A percentile compares a stretch with the other conserved stretches of the same genome.
Evolutionary conservation across 2,888 invertebrate species (phyloP).

Genomic region (Microplitis manilae): DNA sequence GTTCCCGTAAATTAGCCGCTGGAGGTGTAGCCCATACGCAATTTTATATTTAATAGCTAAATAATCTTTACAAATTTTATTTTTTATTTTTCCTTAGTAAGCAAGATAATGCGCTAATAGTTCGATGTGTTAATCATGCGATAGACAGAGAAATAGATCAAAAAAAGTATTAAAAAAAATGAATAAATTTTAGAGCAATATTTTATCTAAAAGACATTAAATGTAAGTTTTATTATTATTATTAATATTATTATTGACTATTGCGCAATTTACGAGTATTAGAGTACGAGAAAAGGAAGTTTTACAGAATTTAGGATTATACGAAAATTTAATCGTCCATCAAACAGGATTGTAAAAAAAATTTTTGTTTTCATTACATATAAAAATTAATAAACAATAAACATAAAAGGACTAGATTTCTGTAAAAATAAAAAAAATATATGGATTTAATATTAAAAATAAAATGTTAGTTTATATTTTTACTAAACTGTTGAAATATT

Average conservation of each 20-base stretch:
- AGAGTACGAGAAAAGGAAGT: neutral
- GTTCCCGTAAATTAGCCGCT: slow-evolving; percentile 39
- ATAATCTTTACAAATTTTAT: slow-evolving; percentile 21
- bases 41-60: slow-evolving; percentile 12
- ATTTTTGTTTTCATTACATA: neutral
- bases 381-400: neutral
- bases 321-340: neutral
- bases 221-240: neutral
- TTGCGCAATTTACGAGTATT: neutral
- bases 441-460: neutral
- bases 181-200: slow-evolving; percentile 9
- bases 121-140: slow-evolving; percentile 48
- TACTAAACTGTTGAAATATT: neutral
- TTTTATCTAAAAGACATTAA: neutral
- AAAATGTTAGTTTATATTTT: neutral
- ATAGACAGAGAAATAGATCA: slow-evolving; percentile 37
- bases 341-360: neutral
- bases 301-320: neutral
- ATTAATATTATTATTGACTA: neutral
- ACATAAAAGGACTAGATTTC: neutral
- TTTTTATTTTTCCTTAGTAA: slow-evolving; percentile 39
- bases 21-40: slow-evolving; percentile 49
- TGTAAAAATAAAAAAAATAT: neutral
- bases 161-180: slow-evolving; percentile 28
- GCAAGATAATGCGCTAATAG: slow-evolving; percentile 44